Base-by-base conservation (phyloP, 2,888 invertebrate genomes). In the Philopedon plagiatum region DNA sequence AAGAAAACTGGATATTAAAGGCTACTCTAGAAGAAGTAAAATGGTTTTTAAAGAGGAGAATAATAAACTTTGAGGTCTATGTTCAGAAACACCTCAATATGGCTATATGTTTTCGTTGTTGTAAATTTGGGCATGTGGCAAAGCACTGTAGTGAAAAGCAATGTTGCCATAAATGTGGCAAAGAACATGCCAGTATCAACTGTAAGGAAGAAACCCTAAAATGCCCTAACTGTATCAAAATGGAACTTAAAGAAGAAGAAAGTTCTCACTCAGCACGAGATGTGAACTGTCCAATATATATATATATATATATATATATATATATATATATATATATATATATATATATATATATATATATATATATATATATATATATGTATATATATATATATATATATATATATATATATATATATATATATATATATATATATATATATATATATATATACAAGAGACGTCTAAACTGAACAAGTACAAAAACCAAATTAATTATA, bases 151-250 rank as follows among this genome's bases (percentile, higher is more conserved):
- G 13, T 5, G 68, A 51, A 23, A 34, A 46, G 37, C 21, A 18
- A 32, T 68, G 46, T 34, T 68, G 68, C 19, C 51, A 51, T 11
- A 69, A 63, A 56, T 69, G 62, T 69, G 51, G 62, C 11, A 61
- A 21, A 0, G 51, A 69, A 3, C 69, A 62, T 39, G 5, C 13
- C 19, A 11, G 23, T 11, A 63, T 7, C 4, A 37, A 62, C 11
- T 60, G 68, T 21, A 7, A 7, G 13, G 26, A 21, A 49, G 46
- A 9, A 2, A 11, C 7, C 2, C 13, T 18, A 18, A 49, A 49
- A 13, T 61, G 60, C 29, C 69, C 62, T 4, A 68, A 68, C 60
- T 67, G 67, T 57, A 44, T 19, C 2, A 60, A 57, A 61, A 29
- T 68, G 18, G 44, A 60, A 46, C 11, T 2, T 15, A 2, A 21